Evolutionary conservation across 1,140 invertebrate species (phyloP).

Genomic region (Hestina assimilis): DNA sequence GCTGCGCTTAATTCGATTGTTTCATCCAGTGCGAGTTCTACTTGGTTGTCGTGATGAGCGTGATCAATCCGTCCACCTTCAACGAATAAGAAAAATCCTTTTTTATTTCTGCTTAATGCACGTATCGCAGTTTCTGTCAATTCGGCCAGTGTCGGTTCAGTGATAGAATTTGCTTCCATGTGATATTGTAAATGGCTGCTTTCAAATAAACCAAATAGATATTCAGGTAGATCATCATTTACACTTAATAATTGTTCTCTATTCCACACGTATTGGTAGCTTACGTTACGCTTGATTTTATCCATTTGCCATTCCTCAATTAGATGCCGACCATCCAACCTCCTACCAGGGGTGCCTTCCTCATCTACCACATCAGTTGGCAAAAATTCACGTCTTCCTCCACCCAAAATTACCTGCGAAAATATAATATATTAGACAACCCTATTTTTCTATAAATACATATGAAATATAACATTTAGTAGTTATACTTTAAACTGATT

Average conservation of each 20-base stretch:
- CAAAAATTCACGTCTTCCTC: constrained; percentile 84
- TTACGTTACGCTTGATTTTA: constrained; percentile 79
- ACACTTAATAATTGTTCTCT: constrained; percentile 81
- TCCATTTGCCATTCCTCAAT: constrained; percentile 71
- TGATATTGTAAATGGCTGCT: constrained; percentile 72
- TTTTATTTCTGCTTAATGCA: constrained; percentile 86
- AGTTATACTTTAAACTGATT: constrained; percentile 71
- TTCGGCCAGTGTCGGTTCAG: constrained; percentile 86
- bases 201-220: constrained; percentile 83
- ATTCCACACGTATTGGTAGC: constrained; percentile 83
- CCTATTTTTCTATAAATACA: no score
- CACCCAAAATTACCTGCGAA: constrained; percentile 84
- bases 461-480: not conserved
- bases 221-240: constrained; percentile 82
- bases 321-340: constrained; percentile 79
- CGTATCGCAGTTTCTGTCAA: constrained; percentile 90
- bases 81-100: constrained; percentile 93
- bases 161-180: constrained; percentile 67
- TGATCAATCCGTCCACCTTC: constrained; percentile 92
- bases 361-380: constrained; percentile 81
- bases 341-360: constrained; percentile 81
- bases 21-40: constrained; percentile 82
- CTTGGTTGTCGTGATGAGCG: constrained; percentile 87
- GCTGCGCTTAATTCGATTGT: constrained; percentile 81
- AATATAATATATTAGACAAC: constrained; percentile 5